These are phyloP conservation scores for Helicoverpa zea DNA, from an alignment of 1,140 invertebrate species.

Conservation along the genomic window DNA sequence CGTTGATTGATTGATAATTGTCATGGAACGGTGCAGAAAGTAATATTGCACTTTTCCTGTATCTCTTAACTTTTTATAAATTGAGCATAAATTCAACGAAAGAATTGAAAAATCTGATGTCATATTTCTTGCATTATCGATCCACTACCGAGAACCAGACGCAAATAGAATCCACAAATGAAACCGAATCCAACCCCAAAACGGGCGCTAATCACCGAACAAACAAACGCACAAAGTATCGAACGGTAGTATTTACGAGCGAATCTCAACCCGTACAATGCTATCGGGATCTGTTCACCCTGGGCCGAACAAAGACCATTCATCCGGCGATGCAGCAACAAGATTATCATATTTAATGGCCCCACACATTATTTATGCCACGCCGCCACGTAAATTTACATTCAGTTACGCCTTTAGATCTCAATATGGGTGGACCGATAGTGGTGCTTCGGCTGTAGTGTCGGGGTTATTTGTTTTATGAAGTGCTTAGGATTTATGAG, in stretches of 20 bases:
- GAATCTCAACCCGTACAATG: conserved; percentile 41
- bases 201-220: conserved; percentile 25
- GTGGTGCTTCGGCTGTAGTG: conserved; percentile 26
- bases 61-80: no score
- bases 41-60: no score
- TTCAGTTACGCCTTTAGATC: conserved; percentile 64
- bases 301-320: conserved; percentile 61
- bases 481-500: conserved; percentile 20
- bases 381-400: conserved; percentile 61
- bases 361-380: conserved; percentile 60
- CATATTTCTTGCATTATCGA: no score
- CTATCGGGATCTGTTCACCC: conserved; percentile 44
- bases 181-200: conserved; percentile 4
- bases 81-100: no score
- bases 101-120: no score
- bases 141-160: background rate
- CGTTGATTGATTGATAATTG: no score
- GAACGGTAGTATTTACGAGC: conserved; percentile 45
- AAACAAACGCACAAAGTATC: conserved; percentile 44
- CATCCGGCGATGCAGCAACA: conserved; percentile 53
- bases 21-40: no score
- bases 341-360: conserved; percentile 68
- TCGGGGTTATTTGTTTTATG: conserved; percentile 37
- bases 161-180: background rate
- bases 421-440: conserved; percentile 64